Evolutionary conservation across 2,797 vertebrate genomes (phyloP).

Genomic region (Megalops cyprinoides): DNA sequence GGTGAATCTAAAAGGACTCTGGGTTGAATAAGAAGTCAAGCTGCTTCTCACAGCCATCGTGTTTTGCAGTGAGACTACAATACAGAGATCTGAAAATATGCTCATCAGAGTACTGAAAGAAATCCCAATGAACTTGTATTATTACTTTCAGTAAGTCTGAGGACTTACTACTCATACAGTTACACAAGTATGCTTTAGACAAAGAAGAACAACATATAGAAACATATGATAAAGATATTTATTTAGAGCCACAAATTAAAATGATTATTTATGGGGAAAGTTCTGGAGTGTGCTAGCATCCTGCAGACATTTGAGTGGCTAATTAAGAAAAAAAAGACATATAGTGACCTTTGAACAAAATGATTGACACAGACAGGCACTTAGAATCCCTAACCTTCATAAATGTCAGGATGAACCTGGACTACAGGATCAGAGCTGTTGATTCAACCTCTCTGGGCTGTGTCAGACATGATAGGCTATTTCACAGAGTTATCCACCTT

Average conservation of each 20-base stretch:
- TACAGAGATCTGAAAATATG: background rate
- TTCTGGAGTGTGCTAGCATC: conserved; percentile 52
- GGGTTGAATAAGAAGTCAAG: conserved; percentile 25
- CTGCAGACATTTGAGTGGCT: conserved; percentile 66
- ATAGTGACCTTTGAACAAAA: conserved; percentile 75
- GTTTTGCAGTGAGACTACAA: background rate
- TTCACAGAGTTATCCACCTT: conserved; percentile 54
- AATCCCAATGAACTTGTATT: background rate
- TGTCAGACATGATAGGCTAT: conserved; percentile 17
- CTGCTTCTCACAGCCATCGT: background rate
- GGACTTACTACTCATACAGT: background rate
- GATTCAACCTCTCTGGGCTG: background rate
- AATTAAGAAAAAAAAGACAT: conserved; percentile 76
- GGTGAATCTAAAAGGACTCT: conserved; percentile 56
- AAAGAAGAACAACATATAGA: background rate
- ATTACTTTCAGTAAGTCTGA: background rate
- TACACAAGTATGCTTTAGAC: background rate
- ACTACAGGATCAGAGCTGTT: conserved; percentile 17
- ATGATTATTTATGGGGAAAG: conserved; percentile 40
- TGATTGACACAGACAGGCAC: conserved; percentile 78
- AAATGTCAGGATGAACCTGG: conserved; percentile 74
- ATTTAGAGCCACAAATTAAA: background rate
- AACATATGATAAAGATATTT: background rate
- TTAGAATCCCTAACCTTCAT: conserved; percentile 82
- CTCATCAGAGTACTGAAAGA: background rate